Conservation (phyloP, 2,113 vertebrate genomes). For the Orientallactaga bullata region DNA sequence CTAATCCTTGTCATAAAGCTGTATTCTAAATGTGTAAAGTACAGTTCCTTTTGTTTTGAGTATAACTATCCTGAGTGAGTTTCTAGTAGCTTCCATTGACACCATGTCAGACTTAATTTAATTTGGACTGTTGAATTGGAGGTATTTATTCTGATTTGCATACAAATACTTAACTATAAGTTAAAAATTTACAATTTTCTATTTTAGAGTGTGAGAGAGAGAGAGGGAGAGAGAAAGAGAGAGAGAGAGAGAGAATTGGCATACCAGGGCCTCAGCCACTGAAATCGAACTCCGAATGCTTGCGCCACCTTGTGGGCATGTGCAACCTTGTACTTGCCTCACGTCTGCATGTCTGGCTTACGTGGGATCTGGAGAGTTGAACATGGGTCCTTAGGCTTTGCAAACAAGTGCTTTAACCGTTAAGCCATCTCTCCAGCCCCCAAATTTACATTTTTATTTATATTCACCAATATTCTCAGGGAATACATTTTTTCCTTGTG, state of each 20-base stretch:
- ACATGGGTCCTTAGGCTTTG: too few relatives aligned
- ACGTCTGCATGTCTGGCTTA: too few relatives aligned
- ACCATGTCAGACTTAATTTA: constrained; percentile 66
- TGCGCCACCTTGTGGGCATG: too few relatives aligned
- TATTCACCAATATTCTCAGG: background rate
- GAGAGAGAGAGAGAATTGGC: too few relatives aligned
- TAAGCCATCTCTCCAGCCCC: too few relatives aligned
- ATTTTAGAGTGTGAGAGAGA: too few relatives aligned
- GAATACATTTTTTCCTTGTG: constrained; percentile 39
- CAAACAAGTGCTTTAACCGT: too few relatives aligned
- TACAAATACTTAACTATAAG: constrained; percentile 32
- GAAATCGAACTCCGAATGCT: too few relatives aligned
- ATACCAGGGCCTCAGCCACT: too few relatives aligned
- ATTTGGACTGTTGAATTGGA: constrained; percentile 58
- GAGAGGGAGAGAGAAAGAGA: too few relatives aligned
- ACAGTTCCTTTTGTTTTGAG: constrained; percentile 69
- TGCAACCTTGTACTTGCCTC: too few relatives aligned
- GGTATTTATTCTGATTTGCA: constrained; percentile 62
- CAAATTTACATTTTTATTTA: background rate
- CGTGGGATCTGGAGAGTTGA: too few relatives aligned
- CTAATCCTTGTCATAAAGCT: constrained; percentile 58
- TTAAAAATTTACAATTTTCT: background rate
- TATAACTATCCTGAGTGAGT: constrained; percentile 63
- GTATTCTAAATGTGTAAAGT: constrained; percentile 64
- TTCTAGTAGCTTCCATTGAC: constrained; percentile 68